Evolutionary conservation across 2,888 invertebrate species (phyloP).

Genomic region (Ramazzottius varieornatus): DNA sequence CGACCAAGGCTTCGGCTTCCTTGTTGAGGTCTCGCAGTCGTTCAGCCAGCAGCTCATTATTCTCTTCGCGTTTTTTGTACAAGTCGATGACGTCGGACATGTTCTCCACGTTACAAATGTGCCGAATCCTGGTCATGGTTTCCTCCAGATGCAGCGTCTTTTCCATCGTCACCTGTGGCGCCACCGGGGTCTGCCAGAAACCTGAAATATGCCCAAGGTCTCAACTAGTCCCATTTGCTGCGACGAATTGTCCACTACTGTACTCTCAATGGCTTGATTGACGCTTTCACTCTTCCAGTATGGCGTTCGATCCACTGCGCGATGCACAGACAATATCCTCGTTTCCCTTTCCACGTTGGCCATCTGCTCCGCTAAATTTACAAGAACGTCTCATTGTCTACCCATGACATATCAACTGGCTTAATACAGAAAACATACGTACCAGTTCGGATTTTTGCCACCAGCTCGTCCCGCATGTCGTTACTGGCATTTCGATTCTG

Average conservation of each 20-base stretch:
- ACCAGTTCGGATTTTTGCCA: background rate
- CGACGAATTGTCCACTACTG: no score
- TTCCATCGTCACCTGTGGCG: background rate
- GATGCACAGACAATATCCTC: background rate
- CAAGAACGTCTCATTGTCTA: no score
- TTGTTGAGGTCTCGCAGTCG: background rate
- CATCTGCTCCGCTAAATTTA: background rate
- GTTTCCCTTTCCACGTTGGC: background rate
- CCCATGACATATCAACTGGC: no score
- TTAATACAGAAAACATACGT: no score
- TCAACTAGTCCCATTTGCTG: no score
- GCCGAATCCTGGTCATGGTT: background rate
- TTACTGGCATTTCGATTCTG: background rate
- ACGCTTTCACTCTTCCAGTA: slow-evolving; percentile 1
- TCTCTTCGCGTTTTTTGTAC: background rate
- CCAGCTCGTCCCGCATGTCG: background rate
- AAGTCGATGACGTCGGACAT: background rate
- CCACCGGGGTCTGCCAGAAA: background rate
- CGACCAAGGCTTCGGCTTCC: background rate
- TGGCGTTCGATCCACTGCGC: background rate
- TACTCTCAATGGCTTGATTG: background rate
- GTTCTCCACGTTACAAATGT: background rate
- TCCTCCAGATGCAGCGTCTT: background rate
- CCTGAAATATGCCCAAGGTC: no score
- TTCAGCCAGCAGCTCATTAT: background rate